Percentiles rank a stretch among this genome's conserved stretches.
These are phyloP conservation scores for Loris lydekkerianus DNA, from an alignment of 2,797 vertebrate genomes.

Conservation along the genomic window DNA sequence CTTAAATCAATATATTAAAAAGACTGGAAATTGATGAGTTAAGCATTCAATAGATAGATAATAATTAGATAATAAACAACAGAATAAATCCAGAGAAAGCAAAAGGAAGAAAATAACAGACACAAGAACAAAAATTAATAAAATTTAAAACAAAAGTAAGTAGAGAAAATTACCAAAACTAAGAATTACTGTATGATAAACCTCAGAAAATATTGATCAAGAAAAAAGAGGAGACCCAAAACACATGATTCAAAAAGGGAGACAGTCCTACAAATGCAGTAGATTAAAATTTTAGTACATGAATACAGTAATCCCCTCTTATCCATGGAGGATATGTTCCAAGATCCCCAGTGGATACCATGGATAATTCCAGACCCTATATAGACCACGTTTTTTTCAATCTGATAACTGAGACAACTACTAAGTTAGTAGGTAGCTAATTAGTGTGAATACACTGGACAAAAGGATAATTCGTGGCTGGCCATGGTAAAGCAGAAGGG, in stretches of 20 bases:
- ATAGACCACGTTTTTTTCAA: no score
- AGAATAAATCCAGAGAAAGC: conserved; percentile 2
- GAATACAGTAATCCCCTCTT: background rate
- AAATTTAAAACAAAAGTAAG: conserved; percentile 9
- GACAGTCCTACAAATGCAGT: background rate
- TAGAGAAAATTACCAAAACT: conserved; percentile 6
- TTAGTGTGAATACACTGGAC: background rate
- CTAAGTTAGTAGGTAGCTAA: background rate
- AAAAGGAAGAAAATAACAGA: conserved; percentile 5
- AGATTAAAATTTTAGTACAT: conserved; percentile 14
- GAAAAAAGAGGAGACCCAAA: background rate
- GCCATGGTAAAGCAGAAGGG: background rate
- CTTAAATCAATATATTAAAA: background rate
- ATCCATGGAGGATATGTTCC: background rate
- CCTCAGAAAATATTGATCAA: conserved; percentile 32
- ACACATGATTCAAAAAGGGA: background rate
- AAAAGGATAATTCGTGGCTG: background rate
- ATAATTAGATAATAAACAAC: background rate
- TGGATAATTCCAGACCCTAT: no score
- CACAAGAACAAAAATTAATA: conserved; percentile 19
- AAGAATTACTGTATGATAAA: conserved; percentile 14
- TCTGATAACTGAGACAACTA: background rate
- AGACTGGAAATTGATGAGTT: background rate
- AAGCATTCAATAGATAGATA: background rate
- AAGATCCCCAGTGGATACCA: background rate